These are phyloP conservation scores for Apotomis betuletana DNA, from an alignment of 2,888 invertebrate genomes.

Conservation along the genomic window DNA sequence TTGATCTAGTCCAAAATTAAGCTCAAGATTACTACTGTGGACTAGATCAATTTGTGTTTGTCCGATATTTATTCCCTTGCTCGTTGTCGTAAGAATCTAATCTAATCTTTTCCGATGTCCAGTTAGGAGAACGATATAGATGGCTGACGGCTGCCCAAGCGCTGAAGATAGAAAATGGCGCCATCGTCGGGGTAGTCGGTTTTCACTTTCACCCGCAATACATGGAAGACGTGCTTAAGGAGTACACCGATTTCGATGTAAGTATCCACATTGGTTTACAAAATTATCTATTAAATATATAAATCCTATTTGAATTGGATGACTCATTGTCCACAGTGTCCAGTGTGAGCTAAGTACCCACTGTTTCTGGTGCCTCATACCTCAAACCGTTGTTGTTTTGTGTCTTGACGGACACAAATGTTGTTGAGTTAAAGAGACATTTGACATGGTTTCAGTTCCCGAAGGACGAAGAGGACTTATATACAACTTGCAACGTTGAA, in stretches of 20 bases:
- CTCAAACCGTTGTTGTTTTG: no score
- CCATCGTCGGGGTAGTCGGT: slow-evolving; percentile 72
- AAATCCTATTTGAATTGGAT: no score
- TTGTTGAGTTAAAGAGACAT: background rate
- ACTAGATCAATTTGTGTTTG: no score
- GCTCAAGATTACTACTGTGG: no score
- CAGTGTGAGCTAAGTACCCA: no score
- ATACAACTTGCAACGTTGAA: slow-evolving; percentile 66
- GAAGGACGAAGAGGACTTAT: slow-evolving; percentile 61
- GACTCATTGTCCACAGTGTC: no score
- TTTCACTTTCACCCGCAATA: slow-evolving; percentile 73
- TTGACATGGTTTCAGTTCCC: slow-evolving; percentile 54
- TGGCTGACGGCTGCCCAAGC: slow-evolving; percentile 75
- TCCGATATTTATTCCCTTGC: no score
- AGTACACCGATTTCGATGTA: slow-evolving; percentile 57
- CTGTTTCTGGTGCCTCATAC: no score
- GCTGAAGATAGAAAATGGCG: slow-evolving; percentile 49
- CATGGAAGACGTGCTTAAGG: slow-evolving; percentile 63
- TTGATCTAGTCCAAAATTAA: no score
- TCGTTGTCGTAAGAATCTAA: background rate
- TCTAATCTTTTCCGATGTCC: slow-evolving; percentile 29
- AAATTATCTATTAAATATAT: no score
- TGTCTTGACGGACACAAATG: no score
- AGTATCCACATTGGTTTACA: slow-evolving; percentile 8
- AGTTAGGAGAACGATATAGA: slow-evolving; percentile 62